A percentile compares a stretch with the other conserved stretches of the same genome.
phyloP scores from a whole-genome alignment of 2,113 vertebrate species.

The Laterallus jamaicensis region DNA sequence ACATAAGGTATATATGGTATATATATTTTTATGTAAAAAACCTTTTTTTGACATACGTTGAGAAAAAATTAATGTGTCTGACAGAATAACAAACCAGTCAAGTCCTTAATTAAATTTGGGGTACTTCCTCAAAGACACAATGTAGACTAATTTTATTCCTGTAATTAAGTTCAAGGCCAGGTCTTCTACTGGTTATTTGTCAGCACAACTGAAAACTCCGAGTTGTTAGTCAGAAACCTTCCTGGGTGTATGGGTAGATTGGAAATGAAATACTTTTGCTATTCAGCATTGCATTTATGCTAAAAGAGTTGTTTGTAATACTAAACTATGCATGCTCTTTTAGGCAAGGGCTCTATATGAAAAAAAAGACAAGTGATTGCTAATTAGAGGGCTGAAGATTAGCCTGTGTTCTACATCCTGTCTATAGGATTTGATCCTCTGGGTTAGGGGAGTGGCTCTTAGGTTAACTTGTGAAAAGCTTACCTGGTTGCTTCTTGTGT shows the following conservation, averaged over 20 bases:
- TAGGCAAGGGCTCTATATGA: background rate
- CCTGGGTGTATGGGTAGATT: background rate
- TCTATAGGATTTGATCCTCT: background rate
- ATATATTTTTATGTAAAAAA: too few species aligned
- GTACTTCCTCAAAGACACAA: background rate
- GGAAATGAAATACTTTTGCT: background rate
- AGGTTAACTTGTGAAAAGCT: background rate
- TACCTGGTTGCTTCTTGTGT: background rate
- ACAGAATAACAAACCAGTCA: background rate
- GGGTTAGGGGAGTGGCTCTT: background rate
- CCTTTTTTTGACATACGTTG: background rate
- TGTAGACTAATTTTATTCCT: background rate
- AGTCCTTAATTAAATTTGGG: background rate
- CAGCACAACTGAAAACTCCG: background rate
- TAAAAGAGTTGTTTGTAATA: background rate
- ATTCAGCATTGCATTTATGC: fast-evolving
- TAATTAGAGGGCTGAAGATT: background rate
- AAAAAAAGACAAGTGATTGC: background rate
- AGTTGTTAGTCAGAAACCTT: background rate
- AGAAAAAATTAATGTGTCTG: background rate
- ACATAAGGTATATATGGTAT: background rate
- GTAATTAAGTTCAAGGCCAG: background rate
- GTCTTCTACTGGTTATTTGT: background rate
- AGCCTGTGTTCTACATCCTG: fast-evolving
- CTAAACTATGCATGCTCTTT: background rate